Percentiles rank a stretch among this genome's conserved stretches.
phyloP scores from a whole-genome alignment of 1,140 invertebrate species.

The Drosophila willistoni region DNA sequence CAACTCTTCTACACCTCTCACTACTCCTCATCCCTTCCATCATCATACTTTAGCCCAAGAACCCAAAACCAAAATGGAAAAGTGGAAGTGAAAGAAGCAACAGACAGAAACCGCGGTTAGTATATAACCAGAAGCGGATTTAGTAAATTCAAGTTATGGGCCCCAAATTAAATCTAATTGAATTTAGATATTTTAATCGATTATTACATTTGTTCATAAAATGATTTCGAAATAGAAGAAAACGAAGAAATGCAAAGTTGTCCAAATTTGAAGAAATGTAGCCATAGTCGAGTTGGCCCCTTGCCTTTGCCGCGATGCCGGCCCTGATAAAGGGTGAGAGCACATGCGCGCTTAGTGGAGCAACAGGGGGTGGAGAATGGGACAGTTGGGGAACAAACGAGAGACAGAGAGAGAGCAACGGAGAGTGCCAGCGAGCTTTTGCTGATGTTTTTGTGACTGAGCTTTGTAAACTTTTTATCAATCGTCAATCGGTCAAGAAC shows the following conservation, averaged over 20 bases:
- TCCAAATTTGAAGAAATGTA: conserved; percentile 63
- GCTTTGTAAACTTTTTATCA: conserved; percentile 75
- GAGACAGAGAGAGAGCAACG: conserved; percentile 9
- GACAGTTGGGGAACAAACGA: background rate
- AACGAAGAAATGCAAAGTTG: background rate
- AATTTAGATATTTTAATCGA: background rate
- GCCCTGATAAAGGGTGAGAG: background rate
- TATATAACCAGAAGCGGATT: conserved; percentile 40
- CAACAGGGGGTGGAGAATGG: background rate
- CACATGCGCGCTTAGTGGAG: conserved; percentile 4
- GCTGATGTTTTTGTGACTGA: conserved; percentile 58
- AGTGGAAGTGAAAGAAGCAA: conserved; percentile 78
- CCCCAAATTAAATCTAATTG: too few species aligned
- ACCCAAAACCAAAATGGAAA: conserved; percentile 51
- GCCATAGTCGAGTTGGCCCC: background rate
- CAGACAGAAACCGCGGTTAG: conserved; percentile 35
- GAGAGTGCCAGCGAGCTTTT: conserved; percentile 47
- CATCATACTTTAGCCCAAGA: conserved; percentile 26
- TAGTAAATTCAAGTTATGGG: background rate
- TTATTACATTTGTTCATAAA: background rate
- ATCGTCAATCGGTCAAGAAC: conserved; percentile 81
- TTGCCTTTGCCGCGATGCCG: background rate
- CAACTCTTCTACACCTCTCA: conserved; percentile 14
- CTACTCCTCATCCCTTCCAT: conserved; percentile 19
- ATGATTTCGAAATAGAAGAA: background rate